These are phyloP conservation scores for Sminthurides bifidus DNA, from an alignment of 1,140 invertebrate species.

Conservation along the genomic window DNA sequence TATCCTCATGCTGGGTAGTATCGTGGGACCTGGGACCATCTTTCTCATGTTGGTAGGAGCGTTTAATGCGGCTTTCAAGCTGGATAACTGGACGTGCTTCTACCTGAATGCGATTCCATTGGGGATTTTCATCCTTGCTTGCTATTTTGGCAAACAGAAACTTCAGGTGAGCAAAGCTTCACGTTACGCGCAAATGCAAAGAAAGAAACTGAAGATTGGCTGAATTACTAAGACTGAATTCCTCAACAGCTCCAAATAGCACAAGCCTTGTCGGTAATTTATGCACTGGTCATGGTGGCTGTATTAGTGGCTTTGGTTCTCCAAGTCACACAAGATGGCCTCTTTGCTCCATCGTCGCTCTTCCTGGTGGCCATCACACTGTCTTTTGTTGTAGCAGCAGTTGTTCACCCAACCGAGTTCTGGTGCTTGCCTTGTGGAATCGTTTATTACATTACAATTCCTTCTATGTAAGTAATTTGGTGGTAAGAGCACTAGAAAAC, in stretches of 20 bases:
- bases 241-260: constrained; percentile 40
- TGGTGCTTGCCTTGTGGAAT: constrained; percentile 59
- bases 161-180: constrained; percentile 36
- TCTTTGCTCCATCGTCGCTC: constrained; percentile 61
- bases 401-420: constrained; percentile 56
- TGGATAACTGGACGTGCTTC: constrained; percentile 42
- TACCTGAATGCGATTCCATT: constrained; percentile 40
- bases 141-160: constrained; percentile 39
- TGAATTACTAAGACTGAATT: too few relatives aligned
- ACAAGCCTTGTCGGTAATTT: constrained; percentile 59
- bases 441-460: constrained; percentile 82
- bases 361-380: constrained; percentile 54
- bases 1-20: constrained; percentile 43
- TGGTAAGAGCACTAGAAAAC: too few relatives aligned
- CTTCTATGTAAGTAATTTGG: constrained; percentile 95
- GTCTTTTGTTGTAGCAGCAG: constrained; percentile 53
- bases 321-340: constrained; percentile 66
- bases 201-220: too few relatives aligned
- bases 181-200: too few relatives aligned
- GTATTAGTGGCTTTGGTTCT: constrained; percentile 76
- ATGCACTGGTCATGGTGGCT: constrained; percentile 83
- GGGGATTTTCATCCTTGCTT: constrained; percentile 40
- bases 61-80: constrained; percentile 44
- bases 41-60: constrained; percentile 52
- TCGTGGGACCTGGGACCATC: constrained; percentile 52